Evolutionary conservation across 1,140 invertebrate genomes (phyloP).

Genomic region (Conus ventricosus): DNA sequence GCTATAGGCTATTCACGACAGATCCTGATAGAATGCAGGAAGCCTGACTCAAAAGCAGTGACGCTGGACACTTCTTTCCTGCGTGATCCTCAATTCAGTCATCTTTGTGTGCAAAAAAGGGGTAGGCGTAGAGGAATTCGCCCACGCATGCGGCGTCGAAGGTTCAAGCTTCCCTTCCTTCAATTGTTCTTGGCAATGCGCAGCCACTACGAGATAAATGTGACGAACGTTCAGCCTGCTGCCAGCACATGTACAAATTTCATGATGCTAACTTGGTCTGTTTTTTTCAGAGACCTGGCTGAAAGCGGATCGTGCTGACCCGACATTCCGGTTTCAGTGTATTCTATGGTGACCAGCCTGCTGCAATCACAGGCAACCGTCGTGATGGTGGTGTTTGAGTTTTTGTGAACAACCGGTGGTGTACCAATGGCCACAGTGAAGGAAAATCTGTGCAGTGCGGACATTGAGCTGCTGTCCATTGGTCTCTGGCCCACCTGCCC

Average conservation of each 20-base stretch:
- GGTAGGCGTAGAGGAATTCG: background rate
- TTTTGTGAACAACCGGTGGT: background rate
- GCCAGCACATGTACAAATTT: background rate
- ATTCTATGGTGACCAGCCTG: background rate
- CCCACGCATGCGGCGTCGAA: background rate
- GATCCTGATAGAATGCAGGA: too few relatives aligned
- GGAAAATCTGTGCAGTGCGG: background rate
- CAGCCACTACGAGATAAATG: background rate
- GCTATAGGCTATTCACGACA: too few relatives aligned
- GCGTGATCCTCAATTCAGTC: too few relatives aligned
- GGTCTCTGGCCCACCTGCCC: background rate
- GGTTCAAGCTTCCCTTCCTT: background rate
- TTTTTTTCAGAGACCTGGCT: conserved; percentile 8
- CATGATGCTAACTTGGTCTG: background rate
- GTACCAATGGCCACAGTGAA: background rate
- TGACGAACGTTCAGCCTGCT: background rate
- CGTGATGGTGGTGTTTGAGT: background rate
- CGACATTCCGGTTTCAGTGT: background rate
- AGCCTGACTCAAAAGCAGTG: too few relatives aligned
- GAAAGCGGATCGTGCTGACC: background rate
- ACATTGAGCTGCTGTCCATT: background rate
- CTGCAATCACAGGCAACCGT: background rate
- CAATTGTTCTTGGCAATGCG: background rate
- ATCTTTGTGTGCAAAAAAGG: background rate
- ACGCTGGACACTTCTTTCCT: too few relatives aligned